These are phyloP conservation scores for Diaprepes abbreviatus DNA, from an alignment of 2,888 invertebrate genomes.

Conservation along the genomic window DNA sequence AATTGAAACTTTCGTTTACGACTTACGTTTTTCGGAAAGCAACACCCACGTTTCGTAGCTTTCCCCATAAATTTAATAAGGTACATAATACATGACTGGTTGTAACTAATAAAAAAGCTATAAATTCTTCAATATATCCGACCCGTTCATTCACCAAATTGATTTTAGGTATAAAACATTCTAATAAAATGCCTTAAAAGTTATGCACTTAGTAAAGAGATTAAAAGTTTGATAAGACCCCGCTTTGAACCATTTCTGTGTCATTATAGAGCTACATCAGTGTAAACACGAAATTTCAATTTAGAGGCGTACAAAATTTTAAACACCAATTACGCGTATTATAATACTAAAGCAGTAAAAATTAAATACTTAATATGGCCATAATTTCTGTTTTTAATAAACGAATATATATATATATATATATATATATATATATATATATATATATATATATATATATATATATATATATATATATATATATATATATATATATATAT, in stretches of 20 bases:
- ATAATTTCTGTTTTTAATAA: too few relatives aligned
- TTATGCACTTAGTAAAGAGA: conserved; percentile 58
- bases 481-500: too few relatives aligned
- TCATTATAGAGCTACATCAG: conserved; percentile 55
- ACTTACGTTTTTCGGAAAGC: conserved; percentile 18
- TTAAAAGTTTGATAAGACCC: conserved; percentile 59
- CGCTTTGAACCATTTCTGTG: conserved; percentile 58
- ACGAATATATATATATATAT: too few relatives aligned
- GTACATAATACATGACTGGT: conserved; percentile 47
- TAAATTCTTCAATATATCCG: conserved; percentile 56
- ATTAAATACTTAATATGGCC: too few relatives aligned
- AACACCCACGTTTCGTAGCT: conserved; percentile 27
- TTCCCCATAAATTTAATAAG: conserved; percentile 43
- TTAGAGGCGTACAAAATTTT: conserved; percentile 59
- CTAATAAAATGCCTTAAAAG: conserved; percentile 58
- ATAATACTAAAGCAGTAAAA: not conserved
- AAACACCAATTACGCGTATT: conserved; percentile 9
- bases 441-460: too few relatives aligned
- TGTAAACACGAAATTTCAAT: conserved; percentile 66
- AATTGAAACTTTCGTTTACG: conserved; percentile 29
- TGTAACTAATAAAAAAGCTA: conserved; percentile 51
- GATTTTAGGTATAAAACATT: conserved; percentile 57
- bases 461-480: too few relatives aligned
- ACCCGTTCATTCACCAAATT: conserved; percentile 58
- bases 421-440: too few relatives aligned